Conservation (phyloP, 2,888 invertebrate species). For the Lochmaea capreae region DNA sequence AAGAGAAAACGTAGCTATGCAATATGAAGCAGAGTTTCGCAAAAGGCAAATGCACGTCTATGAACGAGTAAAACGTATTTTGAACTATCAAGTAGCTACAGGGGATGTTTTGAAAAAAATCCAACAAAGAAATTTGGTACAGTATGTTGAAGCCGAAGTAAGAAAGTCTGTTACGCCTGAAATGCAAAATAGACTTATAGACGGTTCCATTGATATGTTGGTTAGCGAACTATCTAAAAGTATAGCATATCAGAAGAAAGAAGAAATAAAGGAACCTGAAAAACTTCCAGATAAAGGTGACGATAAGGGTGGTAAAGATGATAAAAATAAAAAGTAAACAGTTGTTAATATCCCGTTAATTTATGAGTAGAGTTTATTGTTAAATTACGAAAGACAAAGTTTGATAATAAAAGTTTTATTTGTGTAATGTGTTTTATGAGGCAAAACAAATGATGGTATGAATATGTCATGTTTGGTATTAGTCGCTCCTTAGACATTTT, state of each 20-base stretch:
- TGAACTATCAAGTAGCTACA: constrained; percentile 92
- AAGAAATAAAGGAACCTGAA: neutral
- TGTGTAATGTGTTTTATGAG: neutral
- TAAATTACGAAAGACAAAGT: neutral
- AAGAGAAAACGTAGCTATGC: constrained; percentile 90
- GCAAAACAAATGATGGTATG: too few species aligned
- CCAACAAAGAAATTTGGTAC: constrained; percentile 91
- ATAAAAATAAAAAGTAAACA: constrained; percentile 11
- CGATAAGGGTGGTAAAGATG: neutral
- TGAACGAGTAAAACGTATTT: constrained; percentile 79
- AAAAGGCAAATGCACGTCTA: constrained; percentile 71
- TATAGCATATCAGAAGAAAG: constrained; percentile 21
- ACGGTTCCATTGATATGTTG: constrained; percentile 49
- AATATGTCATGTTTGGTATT: too few species aligned
- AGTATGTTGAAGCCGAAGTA: constrained; percentile 76
- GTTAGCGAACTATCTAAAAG: constrained; percentile 40
- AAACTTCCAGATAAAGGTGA: neutral
- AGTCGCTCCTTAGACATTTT: too few species aligned
- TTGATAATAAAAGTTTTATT: neutral
- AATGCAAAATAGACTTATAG: constrained; percentile 49
- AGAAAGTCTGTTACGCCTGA: constrained; percentile 52
- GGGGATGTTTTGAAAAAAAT: constrained; percentile 82
- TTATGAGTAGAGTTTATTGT: neutral
- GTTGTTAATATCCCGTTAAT: neutral
- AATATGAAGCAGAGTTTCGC: constrained; percentile 92